Conservation (phyloP, 2,797 vertebrate species). For the Esox lucius region DNA sequence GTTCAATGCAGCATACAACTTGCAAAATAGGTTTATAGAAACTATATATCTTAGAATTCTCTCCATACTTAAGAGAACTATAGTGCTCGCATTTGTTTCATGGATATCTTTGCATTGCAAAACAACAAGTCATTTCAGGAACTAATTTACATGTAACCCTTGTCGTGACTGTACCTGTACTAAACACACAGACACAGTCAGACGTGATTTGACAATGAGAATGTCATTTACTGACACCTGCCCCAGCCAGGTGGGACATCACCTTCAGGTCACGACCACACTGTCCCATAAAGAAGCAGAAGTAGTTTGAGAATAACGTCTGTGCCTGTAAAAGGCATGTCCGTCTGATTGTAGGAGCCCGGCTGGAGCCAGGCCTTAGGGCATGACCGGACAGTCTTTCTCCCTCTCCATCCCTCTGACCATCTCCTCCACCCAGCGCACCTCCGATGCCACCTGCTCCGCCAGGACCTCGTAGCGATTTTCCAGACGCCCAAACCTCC, state of each 20-base stretch:
- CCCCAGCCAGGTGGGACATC: neutral
- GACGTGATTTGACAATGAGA: constrained; percentile 35
- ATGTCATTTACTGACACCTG: constrained; percentile 21
- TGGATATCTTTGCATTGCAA: neutral
- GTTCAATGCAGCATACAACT: constrained; percentile 36
- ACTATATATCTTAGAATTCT: neutral
- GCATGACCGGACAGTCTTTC: constrained; percentile 72
- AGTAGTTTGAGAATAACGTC: neutral
- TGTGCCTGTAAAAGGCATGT: neutral
- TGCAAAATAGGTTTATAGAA: constrained; percentile 50
- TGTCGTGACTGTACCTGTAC: neutral
- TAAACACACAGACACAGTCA: constrained; percentile 26
- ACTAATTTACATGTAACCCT: constrained; percentile 26
- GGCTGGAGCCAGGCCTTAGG: constrained; percentile 56
- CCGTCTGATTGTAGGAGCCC: neutral
- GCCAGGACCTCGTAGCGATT: constrained; percentile 89
- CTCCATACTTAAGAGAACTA: neutral
- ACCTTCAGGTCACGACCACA: neutral
- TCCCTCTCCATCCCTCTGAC: constrained; percentile 83
- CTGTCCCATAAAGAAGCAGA: neutral
- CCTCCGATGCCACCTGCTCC: constrained; percentile 89
- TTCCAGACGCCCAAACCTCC: constrained; percentile 89
- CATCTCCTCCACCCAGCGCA: constrained; percentile 94
- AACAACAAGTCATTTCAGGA: neutral
- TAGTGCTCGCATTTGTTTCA: constrained; percentile 19